Percentiles rank a stretch among this genome's conserved stretches.
These are phyloP conservation scores for Zygogramma bicolorata DNA, from an alignment of 2,888 invertebrate species.

Conservation along the genomic window DNA sequence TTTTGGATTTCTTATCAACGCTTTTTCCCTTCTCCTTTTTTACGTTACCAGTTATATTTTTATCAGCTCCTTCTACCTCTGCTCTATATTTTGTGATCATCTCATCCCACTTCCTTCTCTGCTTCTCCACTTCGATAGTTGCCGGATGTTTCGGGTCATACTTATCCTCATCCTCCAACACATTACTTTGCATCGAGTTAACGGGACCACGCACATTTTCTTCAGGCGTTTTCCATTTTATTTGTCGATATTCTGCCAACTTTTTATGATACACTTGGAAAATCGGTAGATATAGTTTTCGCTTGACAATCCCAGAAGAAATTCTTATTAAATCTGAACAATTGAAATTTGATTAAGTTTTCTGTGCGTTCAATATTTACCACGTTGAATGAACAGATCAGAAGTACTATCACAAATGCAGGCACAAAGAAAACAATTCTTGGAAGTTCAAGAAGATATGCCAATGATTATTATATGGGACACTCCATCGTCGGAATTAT, in stretches of 20 bases:
- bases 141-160: conserved; percentile 45
- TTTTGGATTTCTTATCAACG: conserved; percentile 20
- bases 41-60: background rate
- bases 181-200: background rate
- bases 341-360: no score
- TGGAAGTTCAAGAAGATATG: no score
- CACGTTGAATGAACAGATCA: no score
- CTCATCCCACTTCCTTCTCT: conserved; percentile 47
- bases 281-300: conserved; percentile 44
- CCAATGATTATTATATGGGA: no score
- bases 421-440: no score
- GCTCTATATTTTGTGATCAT: conserved; percentile 40
- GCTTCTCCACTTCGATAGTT: conserved; percentile 47
- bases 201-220: background rate
- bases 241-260: background rate
- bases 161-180: conserved; percentile 28
- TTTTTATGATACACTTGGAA: conserved; percentile 32
- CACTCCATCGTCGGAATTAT: no score
- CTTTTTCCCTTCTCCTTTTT: conserved; percentile 1
- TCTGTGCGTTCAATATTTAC: no score
- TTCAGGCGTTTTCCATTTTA: background rate
- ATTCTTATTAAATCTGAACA: conserved; percentile 33
- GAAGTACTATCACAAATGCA: no score
- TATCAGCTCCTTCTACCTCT: conserved; percentile 22
- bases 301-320: conserved; percentile 41